Evolutionary conservation across 2,797 vertebrate genomes (phyloP), one percentile per base, ranked within the genome.

Genomic region (Gobio occitaniae): DNA sequence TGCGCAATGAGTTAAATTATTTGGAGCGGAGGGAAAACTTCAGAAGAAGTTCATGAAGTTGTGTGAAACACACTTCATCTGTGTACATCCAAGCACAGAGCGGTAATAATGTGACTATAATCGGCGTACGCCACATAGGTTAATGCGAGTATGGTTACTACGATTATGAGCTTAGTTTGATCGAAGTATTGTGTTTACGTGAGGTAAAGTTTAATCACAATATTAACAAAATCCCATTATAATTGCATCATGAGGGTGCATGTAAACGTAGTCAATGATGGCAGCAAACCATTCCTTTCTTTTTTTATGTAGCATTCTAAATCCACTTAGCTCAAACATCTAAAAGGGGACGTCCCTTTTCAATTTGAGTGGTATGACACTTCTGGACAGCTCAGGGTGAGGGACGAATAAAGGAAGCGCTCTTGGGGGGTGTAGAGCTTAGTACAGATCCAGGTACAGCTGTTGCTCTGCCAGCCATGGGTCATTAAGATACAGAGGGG

Each of bases 401-500:
- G 84, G 44, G 85, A 85, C 71, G 19, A 78, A 83, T 85, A 59
- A 68, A 79, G 16, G 7, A 74, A 75, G 48, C 6, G 32, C 78
- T 79, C 70, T 82, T 65, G 85, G 83, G 87, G 86, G 65, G 82
- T 80, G 38, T 82, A 76, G 87, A 84, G 65, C 81, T 65, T 85
- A 88, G 86, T 76, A 79, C 50, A 84, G 86, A 87, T 85, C 83
- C 48, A 75, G 89, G 86, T 88, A 89, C 91, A 91, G 90, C 89
- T 90, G 90, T 86, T 87, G 87, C 78, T 88, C 88, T 89, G 86
- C 87, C 87, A 89, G 91, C 88, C 87, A 91, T 59, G 89, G 90
- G 89, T 91, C 91, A 91, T 91, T 91, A 91, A 91, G 89, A 91
- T 83, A 89, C 89, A 90, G 90, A 91, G 87, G 90, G 89, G 91